phyloP scores from a whole-genome alignment of 2,113 vertebrate genomes.

The Bos indicus region DNA sequence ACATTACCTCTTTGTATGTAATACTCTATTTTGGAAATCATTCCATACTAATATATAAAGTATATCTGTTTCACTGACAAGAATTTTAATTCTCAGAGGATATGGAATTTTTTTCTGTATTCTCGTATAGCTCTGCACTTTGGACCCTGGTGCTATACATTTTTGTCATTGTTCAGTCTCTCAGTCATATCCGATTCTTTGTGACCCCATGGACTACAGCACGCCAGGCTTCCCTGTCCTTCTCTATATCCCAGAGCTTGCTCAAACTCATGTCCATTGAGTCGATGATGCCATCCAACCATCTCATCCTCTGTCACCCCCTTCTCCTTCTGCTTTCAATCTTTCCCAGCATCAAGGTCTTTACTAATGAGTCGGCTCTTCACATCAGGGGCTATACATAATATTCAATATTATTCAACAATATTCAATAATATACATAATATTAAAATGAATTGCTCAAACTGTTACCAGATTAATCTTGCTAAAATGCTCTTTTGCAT shows the following conservation, averaged over 20 bases:
- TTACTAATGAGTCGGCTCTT: neutral
- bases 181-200: neutral
- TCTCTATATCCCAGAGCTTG: neutral
- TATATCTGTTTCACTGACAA: neutral
- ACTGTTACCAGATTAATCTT: conserved; percentile 9
- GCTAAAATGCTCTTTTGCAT: conserved; percentile 30
- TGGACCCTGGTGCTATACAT: neutral
- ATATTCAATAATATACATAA: too few species aligned
- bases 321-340: neutral
- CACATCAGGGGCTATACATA: neutral
- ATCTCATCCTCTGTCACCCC: neutral
- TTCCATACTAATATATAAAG: neutral
- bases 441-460: conserved; percentile 19
- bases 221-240: neutral
- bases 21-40: neutral
- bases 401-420: neutral
- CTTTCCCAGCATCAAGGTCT: neutral
- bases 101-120: neutral
- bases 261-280: neutral
- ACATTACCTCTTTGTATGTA: neutral
- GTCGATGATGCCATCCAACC: neutral
- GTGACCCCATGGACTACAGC: neutral
- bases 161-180: neutral
- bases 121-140: neutral
- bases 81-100: neutral